A percentile compares a stretch with the other conserved stretches of the same genome.
Conservation (phyloP, 2,888 invertebrate genomes). For the Diarsia dahlii region DNA sequence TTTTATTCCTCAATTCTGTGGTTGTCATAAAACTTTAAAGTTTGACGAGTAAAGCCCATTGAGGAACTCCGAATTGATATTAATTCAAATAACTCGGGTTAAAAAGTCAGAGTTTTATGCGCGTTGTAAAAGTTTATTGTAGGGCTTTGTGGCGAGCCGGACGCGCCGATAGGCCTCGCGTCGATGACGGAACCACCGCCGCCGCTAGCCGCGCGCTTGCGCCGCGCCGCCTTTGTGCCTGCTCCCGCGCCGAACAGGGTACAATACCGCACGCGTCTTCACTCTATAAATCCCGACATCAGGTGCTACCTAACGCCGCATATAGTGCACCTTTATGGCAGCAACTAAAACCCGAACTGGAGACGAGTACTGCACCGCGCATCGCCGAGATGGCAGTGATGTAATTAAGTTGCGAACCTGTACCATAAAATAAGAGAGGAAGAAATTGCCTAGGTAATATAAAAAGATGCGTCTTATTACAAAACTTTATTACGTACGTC, state of each 20-base stretch:
- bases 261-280: constrained; percentile 71
- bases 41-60: constrained; percentile 91
- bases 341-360: constrained; percentile 59
- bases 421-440: constrained; percentile 55
- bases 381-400: constrained; percentile 29
- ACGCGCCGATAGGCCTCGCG: constrained; percentile 87
- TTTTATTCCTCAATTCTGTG: constrained; percentile 90
- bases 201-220: constrained; percentile 57
- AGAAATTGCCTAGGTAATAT: constrained; percentile 45
- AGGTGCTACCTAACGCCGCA: constrained; percentile 66
- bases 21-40: constrained; percentile 90
- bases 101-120: constrained; percentile 91
- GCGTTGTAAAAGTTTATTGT: constrained; percentile 90
- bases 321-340: constrained; percentile 66
- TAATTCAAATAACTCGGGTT: constrained; percentile 91
- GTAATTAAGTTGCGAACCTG: constrained; percentile 63
- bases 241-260: constrained; percentile 50
- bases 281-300: constrained; percentile 66
- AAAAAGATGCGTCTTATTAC: constrained; percentile 44
- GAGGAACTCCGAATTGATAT: constrained; percentile 91
- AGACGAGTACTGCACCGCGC: constrained; percentile 32
- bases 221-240: constrained; percentile 67
- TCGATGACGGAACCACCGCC: constrained; percentile 81
- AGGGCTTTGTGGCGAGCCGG: constrained; percentile 90
- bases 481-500: constrained; percentile 47